Percentiles rank a stretch among this genome's conserved stretches.
phyloP scores from a whole-genome alignment of 2,888 invertebrate genomes.

The Spisula subtruncata region DNA sequence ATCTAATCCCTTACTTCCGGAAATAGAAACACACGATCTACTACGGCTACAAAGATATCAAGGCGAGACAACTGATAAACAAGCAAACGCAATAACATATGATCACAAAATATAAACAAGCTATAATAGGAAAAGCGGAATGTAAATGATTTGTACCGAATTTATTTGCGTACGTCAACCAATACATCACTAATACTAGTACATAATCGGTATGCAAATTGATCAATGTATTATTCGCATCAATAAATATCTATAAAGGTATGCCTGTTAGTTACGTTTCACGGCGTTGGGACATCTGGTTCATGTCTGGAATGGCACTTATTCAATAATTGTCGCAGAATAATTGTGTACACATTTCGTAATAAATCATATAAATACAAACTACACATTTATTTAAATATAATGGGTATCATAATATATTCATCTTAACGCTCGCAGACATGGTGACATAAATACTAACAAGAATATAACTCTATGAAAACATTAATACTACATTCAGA shows the following conservation, averaged over 20 bases:
- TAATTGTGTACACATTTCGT: not conserved
- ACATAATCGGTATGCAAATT: not conserved
- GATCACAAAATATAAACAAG: too few species aligned
- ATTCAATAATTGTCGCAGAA: not conserved
- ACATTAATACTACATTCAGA: not conserved
- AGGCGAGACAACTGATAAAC: too few species aligned
- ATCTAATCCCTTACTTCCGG: too few species aligned
- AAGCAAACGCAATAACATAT: too few species aligned
- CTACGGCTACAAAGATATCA: too few species aligned
- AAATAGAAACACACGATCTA: too few species aligned
- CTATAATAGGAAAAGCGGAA: too few species aligned
- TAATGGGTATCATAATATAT: not conserved
- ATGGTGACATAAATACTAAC: not conserved
- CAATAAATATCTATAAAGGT: not conserved
- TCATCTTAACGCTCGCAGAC: not conserved
- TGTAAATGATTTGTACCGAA: too few species aligned
- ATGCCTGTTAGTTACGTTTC: not conserved
- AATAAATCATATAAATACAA: not conserved
- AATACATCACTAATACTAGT: too few species aligned
- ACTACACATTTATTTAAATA: not conserved
- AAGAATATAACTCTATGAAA: not conserved
- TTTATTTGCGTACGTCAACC: too few species aligned
- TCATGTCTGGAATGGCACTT: not conserved
- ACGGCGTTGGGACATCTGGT: not conserved
- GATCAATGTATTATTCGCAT: not conserved